Percentiles rank a stretch among this genome's conserved stretches.
These are phyloP conservation scores for Microtus oregoni DNA, from an alignment of 2,113 vertebrate genomes.

Conservation along the genomic window DNA sequence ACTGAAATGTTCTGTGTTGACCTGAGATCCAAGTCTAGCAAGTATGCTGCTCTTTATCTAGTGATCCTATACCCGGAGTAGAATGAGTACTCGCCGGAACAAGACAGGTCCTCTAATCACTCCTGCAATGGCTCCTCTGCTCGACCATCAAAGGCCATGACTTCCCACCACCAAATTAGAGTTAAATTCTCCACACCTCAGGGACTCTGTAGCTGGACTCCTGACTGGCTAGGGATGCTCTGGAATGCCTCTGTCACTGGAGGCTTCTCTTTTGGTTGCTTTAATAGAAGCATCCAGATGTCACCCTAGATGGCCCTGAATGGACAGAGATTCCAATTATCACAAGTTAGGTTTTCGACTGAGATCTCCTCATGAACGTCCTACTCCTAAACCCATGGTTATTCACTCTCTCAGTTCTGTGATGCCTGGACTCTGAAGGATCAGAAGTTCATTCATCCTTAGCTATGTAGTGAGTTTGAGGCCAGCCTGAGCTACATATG, in stretches of 20 bases:
- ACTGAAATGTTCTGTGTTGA: accelerated
- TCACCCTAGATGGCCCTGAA: accelerated
- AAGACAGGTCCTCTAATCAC: accelerated
- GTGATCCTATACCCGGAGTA: not conserved
- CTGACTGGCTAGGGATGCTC: not conserved
- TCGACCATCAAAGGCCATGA: too few species aligned
- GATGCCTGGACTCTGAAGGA: not conserved
- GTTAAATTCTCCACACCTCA: not conserved
- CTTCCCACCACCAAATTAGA: accelerated
- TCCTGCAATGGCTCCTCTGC: not conserved
- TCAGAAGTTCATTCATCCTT: not conserved
- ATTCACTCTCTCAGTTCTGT: not conserved
- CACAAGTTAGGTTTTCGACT: not conserved
- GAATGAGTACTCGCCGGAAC: not conserved
- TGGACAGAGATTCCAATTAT: not conserved
- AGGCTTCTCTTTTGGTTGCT: too few species aligned
- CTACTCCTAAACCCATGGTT: too few species aligned
- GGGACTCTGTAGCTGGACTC: not conserved
- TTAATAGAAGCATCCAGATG: too few species aligned
- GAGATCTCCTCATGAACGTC: not conserved
- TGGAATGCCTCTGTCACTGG: not conserved
- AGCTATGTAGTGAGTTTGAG: not conserved
- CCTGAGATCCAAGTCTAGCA: not conserved
- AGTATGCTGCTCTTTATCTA: accelerated
- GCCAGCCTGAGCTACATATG: not conserved